These are phyloP conservation scores for Ophthalmolycus amberensis DNA, from an alignment of 2,113 vertebrate species.

Conservation along the genomic window DNA sequence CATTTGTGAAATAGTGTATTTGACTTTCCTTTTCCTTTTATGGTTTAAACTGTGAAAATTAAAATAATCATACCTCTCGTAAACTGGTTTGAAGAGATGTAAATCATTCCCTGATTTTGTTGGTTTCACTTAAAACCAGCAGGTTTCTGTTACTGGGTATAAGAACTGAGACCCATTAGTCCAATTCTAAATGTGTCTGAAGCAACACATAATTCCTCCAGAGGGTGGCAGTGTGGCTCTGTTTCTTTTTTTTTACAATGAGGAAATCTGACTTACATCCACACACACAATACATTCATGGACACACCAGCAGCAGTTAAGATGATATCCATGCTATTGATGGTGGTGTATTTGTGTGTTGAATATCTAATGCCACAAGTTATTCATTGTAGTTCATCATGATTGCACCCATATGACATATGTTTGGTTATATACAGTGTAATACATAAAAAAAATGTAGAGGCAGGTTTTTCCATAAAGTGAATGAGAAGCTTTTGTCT, in stretches of 20 bases:
- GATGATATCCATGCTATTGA: background rate
- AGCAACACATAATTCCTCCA: conserved; percentile 29
- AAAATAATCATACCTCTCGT: background rate
- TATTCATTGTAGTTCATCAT: background rate
- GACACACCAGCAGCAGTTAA: background rate
- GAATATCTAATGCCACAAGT: background rate
- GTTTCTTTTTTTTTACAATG: background rate
- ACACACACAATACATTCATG: background rate
- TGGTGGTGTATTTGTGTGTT: background rate
- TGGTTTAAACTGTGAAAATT: background rate
- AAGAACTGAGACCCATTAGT: background rate
- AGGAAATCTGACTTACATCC: background rate
- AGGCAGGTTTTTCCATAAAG: background rate
- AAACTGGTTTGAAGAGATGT: background rate
- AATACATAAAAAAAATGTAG: background rate
- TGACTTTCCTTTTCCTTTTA: background rate
- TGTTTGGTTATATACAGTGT: background rate
- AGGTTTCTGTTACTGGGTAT: background rate
- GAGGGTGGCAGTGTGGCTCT: conserved; percentile 59
- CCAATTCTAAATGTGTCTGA: background rate
- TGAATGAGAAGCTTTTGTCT: background rate
- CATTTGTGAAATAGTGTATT: background rate
- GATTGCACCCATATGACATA: background rate
- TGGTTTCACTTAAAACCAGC: background rate
- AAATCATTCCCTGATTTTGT: background rate